Base-by-base conservation (phyloP, 1,140 invertebrate genomes). In the Liolophura sinensis region DNA sequence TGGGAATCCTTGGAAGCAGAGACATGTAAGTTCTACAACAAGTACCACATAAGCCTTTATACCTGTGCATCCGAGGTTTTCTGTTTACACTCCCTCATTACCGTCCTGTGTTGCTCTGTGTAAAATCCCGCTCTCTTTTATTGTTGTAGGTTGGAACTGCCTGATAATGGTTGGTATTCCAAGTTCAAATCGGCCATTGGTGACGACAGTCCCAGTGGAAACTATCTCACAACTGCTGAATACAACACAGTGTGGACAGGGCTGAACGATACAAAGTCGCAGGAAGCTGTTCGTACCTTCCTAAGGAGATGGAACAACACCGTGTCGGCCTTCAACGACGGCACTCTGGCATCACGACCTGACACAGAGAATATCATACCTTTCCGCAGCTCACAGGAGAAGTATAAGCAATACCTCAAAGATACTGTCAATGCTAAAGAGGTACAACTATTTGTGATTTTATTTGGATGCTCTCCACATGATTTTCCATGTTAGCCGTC, bases 291-390 rank as follows among this genome's bases (percentile, higher is more conserved):
- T 14, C 22, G 54, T 20, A 63, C 52, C 18, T 52, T 54, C 49
- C 22, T 63, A 16, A n/a, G 40, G 5, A 49, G 51, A 9, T 55
- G 49, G 62, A 63, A 63, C 62, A 63, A 52, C 22, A 63, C 62
- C 20, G 20, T 63, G 49, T 22, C 62, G n/a, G 62, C 62, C 25
- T 63, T 49, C 49, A 20, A 52, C 24, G 46, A 27, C 7, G 62
- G 62, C 9, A 51, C 62, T 12, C 62, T 63, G 7, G 25, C 25
- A 24, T 40, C 40, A 11, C 25, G 47, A 18, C 16, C 16, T 22
- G 20, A 46, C 50, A 61, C 24, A 40, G 27, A 27, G 16, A 24
- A 61, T 47, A n/a, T 61, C 47, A 61, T 61, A 24, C n/a, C 60
- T 14, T 61, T 49, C n/a, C 47, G 18, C 12, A 49, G 25, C 15